These are phyloP conservation scores for Sminthurinus aureus DNA, from an alignment of 2,888 invertebrate genomes.

Conservation along the genomic window DNA sequence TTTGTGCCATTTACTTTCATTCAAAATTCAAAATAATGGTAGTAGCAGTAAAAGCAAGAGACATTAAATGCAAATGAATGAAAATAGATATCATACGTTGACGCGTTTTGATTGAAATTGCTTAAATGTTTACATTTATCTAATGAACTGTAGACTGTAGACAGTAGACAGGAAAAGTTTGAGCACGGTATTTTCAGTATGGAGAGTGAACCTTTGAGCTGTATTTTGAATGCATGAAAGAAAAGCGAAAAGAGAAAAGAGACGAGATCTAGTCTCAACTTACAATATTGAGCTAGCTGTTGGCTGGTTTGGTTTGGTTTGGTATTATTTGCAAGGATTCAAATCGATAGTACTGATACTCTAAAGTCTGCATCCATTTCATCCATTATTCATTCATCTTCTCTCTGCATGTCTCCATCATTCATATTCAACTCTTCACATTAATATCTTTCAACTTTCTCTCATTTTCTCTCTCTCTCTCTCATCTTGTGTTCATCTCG, in stretches of 20 bases:
- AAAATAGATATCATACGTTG: no score
- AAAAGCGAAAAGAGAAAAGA: no score
- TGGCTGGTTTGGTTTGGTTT: neutral
- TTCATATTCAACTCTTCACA: conserved; percentile 16
- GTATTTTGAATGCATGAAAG: no score
- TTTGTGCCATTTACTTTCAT: no score
- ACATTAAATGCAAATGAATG: no score
- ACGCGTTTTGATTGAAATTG: no score
- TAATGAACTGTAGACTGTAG: no score
- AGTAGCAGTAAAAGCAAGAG: no score
- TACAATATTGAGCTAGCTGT: neutral
- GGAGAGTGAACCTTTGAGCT: no score
- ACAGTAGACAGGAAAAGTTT: neutral
- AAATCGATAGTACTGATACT: conserved; percentile 18
- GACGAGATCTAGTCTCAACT: neutral
- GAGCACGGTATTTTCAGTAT: neutral
- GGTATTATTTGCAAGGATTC: conserved; percentile 1
- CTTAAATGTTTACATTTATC: no score
- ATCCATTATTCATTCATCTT: conserved; percentile 37
- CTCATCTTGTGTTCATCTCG: neutral
- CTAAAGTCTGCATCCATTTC: conserved; percentile 21
- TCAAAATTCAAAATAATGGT: no score
- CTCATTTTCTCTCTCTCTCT: neutral
- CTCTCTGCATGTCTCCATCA: conserved; percentile 23
- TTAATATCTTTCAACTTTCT: neutral